Base-by-base conservation (phyloP, 2,888 invertebrate species). In the Drosophila mayaguana region DNA sequence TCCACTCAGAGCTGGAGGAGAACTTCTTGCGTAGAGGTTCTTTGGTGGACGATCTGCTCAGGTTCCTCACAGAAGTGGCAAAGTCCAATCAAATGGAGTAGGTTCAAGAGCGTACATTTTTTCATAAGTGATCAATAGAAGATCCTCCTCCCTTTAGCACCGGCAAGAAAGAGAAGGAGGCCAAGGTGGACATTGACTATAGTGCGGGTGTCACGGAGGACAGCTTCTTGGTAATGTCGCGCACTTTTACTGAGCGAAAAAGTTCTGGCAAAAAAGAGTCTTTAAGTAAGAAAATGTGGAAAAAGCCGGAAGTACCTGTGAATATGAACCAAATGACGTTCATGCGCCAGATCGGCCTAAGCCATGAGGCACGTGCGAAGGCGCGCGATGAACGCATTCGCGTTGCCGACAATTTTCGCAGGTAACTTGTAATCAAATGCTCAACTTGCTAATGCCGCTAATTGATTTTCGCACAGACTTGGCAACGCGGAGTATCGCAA, bases 401-500 rank as follows among this genome's bases (percentile, higher is more conserved):
- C 2, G 38, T 72, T 0, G 87, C 83, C 1, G 72, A 59, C 1
- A 80, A 56, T 42, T 84, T 63, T 51, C 80, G 87, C 48, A 78
- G 69, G 82, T 84, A 40, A 1, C 7, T 43, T 9, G n/a, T n/a
- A 3, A 2, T n/a, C 0, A 3, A 36, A 18, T 9, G 11, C n/a
- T 28, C 46, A 28, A 0, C 2, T n/a, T 22, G 2, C 28, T n/a
- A 0, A n/a, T n/a, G n/a, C 11, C 16, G 16, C 5, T 28, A 48
- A 28, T 6, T 6, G 28, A n/a, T 25, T 11, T 8, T 9, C 2
- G 4, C 16, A 43, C 34, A 85, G 78, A 32, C 25, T 80, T 32
- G 82, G 78, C 28, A 82, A 85, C 20, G 48, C 50, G 0, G 86
- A 85, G 51, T 82, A 38, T 43, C 75, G 83, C 1, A 70, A 56